Base-by-base conservation (phyloP, 1,140 invertebrate genomes). In the Antheraea pernyi region DNA sequence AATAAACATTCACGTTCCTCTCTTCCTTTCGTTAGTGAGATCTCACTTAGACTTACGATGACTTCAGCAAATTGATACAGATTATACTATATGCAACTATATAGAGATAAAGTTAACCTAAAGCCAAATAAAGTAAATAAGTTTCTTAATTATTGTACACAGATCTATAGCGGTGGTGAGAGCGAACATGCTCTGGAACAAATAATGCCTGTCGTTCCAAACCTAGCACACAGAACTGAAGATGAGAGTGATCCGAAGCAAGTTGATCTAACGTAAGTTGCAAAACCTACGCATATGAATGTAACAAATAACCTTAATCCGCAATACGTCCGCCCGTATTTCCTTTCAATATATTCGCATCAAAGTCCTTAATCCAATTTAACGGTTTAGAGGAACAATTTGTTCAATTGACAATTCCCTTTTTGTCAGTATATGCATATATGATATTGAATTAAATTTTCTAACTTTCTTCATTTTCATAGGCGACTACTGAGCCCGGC, bases 401-500 rank as follows among this genome's bases (percentile, higher is more conserved):
- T 9, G 9, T n/a, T 53, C 9, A 53, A 53, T 16, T 53, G 16
- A 16, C 46, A 6, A 11, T 16, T 13, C 46, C 16, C 13, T n/a
- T 53, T 53, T 53, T 0, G 13, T 16, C 46, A n/a, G 46, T 11
- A 42, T 42, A 9, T 7, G 7, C 39, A 11, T 42, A 1, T 42
- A 42, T 11, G 7, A 42, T 42, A 42, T 30, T 42, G 39, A 42
- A 42, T 42, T 42, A 42, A 0, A 42, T n/a, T 6, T 6, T 16
- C 9, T n/a, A 16, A 53, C 46, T 13, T 16, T 16, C 10, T 53
- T 53, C 7, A 53, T n/a, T 53, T 13, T 36, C 11, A 60, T 71
- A 91, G 89, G 42, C 79, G 84, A 6, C 73, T 91, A 5, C 71
- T 91, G 36, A 89, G 87, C 53, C 80, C 82, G 7, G 73, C 86